Conservation (phyloP, 2,113 vertebrate genomes). For the Platysteira castanea region DNA sequence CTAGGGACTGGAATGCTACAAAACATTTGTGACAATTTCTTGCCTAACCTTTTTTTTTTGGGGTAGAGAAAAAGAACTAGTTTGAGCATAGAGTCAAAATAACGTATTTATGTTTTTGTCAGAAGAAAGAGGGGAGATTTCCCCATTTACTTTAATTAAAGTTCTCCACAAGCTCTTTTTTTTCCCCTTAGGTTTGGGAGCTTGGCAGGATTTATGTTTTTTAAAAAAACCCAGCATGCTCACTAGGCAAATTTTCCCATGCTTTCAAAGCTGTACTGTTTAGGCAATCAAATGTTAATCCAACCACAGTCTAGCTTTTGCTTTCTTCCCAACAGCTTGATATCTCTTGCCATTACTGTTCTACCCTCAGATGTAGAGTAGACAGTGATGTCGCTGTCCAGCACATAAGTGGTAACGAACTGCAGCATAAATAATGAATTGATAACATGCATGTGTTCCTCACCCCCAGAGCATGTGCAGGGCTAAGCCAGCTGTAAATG, state of each 20-base stretch:
- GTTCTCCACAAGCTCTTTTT: constrained; percentile 3
- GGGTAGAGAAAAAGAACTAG: not conserved
- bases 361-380: constrained; percentile 28
- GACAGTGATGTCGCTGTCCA: constrained; percentile 52
- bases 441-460: constrained; percentile 66
- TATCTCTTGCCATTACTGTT: constrained; percentile 28
- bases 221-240: constrained; percentile 35
- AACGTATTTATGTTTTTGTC: not conserved
- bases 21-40: not conserved
- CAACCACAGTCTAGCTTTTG: constrained; percentile 60
- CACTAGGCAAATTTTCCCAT: constrained; percentile 39
- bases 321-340: constrained; percentile 61
- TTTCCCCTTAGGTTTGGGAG: constrained; percentile 15
- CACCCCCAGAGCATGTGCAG: constrained; percentile 19
- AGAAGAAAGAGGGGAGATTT: constrained; percentile 3
- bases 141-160: constrained; percentile 28
- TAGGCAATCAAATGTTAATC: constrained; percentile 64
- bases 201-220: constrained; percentile 26
- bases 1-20: not conserved
- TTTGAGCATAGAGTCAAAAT: not conserved
- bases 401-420: constrained; percentile 13
- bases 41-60: not conserved
- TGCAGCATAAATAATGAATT: constrained; percentile 60
- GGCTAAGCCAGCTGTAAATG: constrained; percentile 63
- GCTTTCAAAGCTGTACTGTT: constrained; percentile 35